Percentiles rank a stretch among this genome's conserved stretches.
phyloP scores from a whole-genome alignment of 1,140 invertebrate species.

The Aphidius gifuensis region DNA sequence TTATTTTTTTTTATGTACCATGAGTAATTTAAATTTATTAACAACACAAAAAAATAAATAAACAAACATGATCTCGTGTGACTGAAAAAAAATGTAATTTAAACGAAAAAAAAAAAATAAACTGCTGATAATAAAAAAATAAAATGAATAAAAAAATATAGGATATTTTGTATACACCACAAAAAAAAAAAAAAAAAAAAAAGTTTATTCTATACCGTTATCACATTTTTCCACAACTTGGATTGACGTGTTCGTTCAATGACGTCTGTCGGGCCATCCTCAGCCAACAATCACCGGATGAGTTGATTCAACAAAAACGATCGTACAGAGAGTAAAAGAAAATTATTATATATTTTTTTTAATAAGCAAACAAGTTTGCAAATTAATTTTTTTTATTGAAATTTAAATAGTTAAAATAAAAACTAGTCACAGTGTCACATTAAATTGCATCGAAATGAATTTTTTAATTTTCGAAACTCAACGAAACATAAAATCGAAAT shows the following conservation, averaged over 20 bases:
- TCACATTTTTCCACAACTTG: background rate
- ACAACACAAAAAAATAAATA: too few relatives aligned
- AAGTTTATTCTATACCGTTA: constrained; percentile 3
- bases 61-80: too few relatives aligned
- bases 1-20: too few relatives aligned
- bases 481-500: too few relatives aligned
- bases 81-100: too few relatives aligned
- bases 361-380: background rate
- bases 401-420: too few relatives aligned
- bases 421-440: too few relatives aligned
- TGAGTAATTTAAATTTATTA: too few relatives aligned
- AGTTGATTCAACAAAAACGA: constrained; percentile 1
- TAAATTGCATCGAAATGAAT: too few relatives aligned
- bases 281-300: constrained; percentile 14
- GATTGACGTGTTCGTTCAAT: background rate
- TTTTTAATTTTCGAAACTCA: too few relatives aligned
- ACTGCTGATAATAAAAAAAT: background rate
- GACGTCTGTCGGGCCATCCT: constrained; percentile 9
- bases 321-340: background rate
- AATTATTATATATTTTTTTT: background rate
- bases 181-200: constrained; percentile 1
- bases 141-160: background rate
- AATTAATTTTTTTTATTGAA: background rate
- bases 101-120: too few relatives aligned
- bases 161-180: background rate